phyloP scores from a whole-genome alignment of 2,888 invertebrate genomes.

The Maniola hyperantus region DNA sequence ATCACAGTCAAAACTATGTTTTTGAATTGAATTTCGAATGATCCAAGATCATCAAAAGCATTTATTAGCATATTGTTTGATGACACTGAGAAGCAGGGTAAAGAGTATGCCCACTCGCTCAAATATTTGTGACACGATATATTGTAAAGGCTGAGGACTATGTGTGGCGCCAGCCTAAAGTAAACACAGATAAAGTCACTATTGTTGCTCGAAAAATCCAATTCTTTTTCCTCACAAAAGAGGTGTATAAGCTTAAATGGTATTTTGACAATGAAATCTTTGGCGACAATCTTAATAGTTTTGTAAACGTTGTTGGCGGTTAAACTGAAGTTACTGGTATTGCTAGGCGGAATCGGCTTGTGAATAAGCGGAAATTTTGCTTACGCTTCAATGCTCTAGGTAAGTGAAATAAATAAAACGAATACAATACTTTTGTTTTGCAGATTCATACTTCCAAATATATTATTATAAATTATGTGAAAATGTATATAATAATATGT shows the following conservation, averaged over 20 bases:
- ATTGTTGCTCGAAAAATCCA: slow-evolving; percentile 15
- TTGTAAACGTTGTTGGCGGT: slow-evolving; percentile 22
- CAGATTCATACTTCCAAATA: no score
- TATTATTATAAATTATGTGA: no score
- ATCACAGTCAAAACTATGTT: no score
- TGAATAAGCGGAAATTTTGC: neutral
- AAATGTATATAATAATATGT: no score
- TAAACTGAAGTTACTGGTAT: slow-evolving; percentile 19
- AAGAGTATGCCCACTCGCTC: no score
- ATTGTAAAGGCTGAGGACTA: no score
- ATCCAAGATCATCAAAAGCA: no score
- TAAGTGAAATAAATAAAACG: neutral
- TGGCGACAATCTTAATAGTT: slow-evolving; percentile 35
- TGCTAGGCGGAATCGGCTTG: neutral
- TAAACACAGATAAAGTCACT: slow-evolving; percentile 16
- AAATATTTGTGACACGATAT: no score
- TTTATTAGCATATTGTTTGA: no score
- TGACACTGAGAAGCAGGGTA: no score
- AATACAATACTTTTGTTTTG: no score
- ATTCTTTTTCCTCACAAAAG: slow-evolving; percentile 16
- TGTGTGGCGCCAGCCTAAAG: neutral
- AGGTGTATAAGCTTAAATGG: slow-evolving; percentile 18
- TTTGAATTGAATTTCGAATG: no score
- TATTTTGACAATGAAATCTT: slow-evolving; percentile 33
- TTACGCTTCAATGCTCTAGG: neutral